Percentiles rank a stretch among this genome's conserved stretches.
Conservation (phyloP, 2,888 invertebrate species). For the Brachycybe producta region DNA sequence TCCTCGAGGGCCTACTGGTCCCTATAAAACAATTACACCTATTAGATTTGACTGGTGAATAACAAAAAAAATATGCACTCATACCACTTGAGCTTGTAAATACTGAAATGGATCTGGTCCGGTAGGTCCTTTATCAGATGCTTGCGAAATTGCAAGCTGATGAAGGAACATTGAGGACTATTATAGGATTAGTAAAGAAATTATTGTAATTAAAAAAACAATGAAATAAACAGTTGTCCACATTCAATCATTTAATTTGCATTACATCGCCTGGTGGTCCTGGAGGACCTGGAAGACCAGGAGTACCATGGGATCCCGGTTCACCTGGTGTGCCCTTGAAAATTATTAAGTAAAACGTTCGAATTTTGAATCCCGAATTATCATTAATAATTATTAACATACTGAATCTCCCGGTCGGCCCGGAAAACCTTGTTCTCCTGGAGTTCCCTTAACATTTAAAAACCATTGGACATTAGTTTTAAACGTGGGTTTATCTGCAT, state of each 20-base stretch:
- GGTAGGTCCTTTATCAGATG: conserved; percentile 60
- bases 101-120: conserved; percentile 56
- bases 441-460: conserved; percentile 37
- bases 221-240: background rate
- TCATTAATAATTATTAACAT: background rate
- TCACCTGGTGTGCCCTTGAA: conserved; percentile 43
- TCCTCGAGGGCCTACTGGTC: conserved; percentile 66
- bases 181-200: conserved; percentile 30
- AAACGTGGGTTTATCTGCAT: too few relatives aligned
- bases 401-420: conserved; percentile 41
- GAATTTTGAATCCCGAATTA: background rate
- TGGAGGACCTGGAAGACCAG: conserved; percentile 46
- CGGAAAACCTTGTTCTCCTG: conserved; percentile 47
- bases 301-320: conserved; percentile 34
- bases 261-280: conserved; percentile 57
- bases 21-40: conserved; percentile 29
- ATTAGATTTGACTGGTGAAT: background rate
- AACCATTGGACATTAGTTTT: background rate
- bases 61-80: conserved; percentile 13
- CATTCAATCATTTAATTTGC: background rate
- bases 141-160: conserved; percentile 50
- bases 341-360: background rate
- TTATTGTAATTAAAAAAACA: background rate
- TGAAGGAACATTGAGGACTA: conserved; percentile 61
- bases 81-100: conserved; percentile 55